These are phyloP conservation scores for Drosophila baimaii DNA, from an alignment of 1,140 invertebrate species.

Conservation along the genomic window DNA sequence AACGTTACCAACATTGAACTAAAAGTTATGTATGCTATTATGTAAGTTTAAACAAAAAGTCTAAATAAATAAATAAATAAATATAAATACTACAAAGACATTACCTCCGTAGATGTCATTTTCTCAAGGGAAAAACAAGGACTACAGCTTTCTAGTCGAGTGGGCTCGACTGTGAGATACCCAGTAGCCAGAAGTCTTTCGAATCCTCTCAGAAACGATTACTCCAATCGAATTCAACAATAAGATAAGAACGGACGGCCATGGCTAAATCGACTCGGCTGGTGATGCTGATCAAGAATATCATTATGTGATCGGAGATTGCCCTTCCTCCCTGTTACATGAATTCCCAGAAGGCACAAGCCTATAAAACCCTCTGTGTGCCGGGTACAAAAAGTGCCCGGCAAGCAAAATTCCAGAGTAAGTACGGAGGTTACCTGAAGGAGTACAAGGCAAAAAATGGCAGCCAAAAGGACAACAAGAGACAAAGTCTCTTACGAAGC, in stretches of 20 bases:
- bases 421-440: not conserved
- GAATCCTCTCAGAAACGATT: too few relatives aligned
- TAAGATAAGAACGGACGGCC: too few relatives aligned
- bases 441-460: not conserved
- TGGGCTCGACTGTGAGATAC: too few relatives aligned
- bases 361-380: too few relatives aligned
- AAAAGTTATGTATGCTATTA: constrained; percentile 75
- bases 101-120: not conserved
- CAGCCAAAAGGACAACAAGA: not conserved
- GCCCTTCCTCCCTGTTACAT: too few relatives aligned
- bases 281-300: too few relatives aligned
- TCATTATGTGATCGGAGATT: too few relatives aligned
- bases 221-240: too few relatives aligned
- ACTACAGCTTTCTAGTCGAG: too few relatives aligned
- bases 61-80: constrained; percentile 69
- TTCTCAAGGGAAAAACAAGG: not conserved
- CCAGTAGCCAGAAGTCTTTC: too few relatives aligned
- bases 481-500: not conserved
- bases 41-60: constrained; percentile 69
- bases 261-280: too few relatives aligned
- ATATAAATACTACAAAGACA: constrained; percentile 33
- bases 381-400: not conserved
- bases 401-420: not conserved
- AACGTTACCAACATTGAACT: constrained; percentile 68
- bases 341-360: too few relatives aligned